These are phyloP conservation scores for Teleopsis dalmanni DNA, from an alignment of 1,140 invertebrate species.

Conservation along the genomic window DNA sequence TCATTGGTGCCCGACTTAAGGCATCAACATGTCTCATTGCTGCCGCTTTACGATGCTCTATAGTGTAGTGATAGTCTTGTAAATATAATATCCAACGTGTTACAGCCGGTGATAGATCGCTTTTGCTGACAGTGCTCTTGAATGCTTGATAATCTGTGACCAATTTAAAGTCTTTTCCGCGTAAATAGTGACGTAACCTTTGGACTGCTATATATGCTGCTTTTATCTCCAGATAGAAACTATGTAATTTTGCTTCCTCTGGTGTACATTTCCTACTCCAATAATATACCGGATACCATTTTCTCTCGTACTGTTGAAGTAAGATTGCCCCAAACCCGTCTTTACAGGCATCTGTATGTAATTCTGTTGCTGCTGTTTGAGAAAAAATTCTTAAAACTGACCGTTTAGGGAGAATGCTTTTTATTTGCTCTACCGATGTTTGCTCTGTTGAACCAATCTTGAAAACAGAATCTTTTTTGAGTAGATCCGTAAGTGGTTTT, in stretches of 20 bases:
- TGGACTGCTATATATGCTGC: conserved; percentile 20
- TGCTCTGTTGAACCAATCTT: background rate
- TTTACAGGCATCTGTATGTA: conserved; percentile 30
- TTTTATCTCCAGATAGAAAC: conserved; percentile 25
- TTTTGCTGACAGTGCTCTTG: conserved; percentile 26
- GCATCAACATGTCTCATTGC: conserved; percentile 39
- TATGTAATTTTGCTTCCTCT: conserved; percentile 8
- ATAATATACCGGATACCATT: conserved; percentile 27
- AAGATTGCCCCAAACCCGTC: conserved; percentile 8
- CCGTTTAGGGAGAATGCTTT: background rate
- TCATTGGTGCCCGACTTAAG: conserved; percentile 32
- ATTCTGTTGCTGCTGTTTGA: conserved; percentile 20
- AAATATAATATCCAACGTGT: conserved; percentile 41
- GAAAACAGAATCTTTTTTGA: conserved; percentile 8
- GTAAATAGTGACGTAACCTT: conserved; percentile 20
- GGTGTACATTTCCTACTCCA: conserved; percentile 24
- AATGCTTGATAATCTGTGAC: conserved; percentile 32
- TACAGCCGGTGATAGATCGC: conserved; percentile 26
- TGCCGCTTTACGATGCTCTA: conserved; percentile 36
- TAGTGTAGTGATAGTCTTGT: too few species aligned
- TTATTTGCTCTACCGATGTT: background rate
- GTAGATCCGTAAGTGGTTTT: conserved; percentile 9
- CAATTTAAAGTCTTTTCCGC: conserved; percentile 12
- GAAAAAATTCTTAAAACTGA: conserved; percentile 13
- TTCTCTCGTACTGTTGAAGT: conserved; percentile 10